Base-by-base conservation (phyloP, 2,888 invertebrate genomes). In the Sipha maydis region DNA sequence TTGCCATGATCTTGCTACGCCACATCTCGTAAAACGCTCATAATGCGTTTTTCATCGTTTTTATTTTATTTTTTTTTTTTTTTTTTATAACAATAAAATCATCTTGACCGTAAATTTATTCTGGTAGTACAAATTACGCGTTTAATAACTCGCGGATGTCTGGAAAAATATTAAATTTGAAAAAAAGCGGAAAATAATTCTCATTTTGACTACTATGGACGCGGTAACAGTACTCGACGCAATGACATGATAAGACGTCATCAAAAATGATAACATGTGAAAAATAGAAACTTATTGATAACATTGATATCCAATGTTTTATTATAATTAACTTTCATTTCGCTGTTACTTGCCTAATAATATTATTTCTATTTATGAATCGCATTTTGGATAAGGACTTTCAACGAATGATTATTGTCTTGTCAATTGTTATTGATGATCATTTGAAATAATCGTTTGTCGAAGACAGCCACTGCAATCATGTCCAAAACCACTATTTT, bases 231-330 rank as follows among this genome's bases (percentile, higher is more conserved):
- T 7, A 61, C 61, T 61, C n/a, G 5, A 5, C 0, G 1, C 17
- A 48, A 56, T 85, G 34, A 79, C 54, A n/a, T 86, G 86, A 86
- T 86, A 86, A 86, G 73, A 79, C 86, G 86, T 86, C 86, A 86
- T 86, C 86, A 78, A 78, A 76, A 38, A 38, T 84, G 84, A 41
- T 84, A 84, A n/a, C 56, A 21, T 38, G 25, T 28, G 1, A 34
- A 61, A 25, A 56, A n/a, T 73, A 25, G n/a, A 56, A 73, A 75
- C 34, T 31, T 21, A 54, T 41, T 83, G 71, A 71, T 73, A 73
- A 54, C 14, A 73, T 25, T 69, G 69, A n/a, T 69, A 61, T 25
- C 3, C 7, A 8, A 61, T 2, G 11, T 48, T 11, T 11, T 11
- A 48, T 14, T 48, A 14, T 48, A 1, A 0, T 11, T 17, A 25